Evolutionary conservation across 2,797 vertebrate species (phyloP).

Genomic region (Discoglossus pictus): DNA sequence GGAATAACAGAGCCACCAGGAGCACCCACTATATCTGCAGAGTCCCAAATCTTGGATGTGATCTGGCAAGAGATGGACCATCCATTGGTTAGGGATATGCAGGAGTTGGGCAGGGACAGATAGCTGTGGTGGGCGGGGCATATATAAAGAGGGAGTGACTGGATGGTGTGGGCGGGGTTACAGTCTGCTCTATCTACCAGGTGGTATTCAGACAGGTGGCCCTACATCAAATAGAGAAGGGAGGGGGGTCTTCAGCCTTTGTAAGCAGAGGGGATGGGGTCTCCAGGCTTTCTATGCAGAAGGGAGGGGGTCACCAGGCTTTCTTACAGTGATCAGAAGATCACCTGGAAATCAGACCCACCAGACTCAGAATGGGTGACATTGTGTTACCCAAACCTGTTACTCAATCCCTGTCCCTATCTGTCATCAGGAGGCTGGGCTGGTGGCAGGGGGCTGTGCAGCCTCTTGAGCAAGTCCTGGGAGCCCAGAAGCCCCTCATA

Average conservation of each 20-base stretch:
- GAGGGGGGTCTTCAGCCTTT: neutral
- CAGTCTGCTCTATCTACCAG: constrained; percentile 71
- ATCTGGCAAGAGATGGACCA: constrained; percentile 67
- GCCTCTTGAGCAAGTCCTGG: constrained; percentile 6
- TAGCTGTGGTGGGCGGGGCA: constrained; percentile 10
- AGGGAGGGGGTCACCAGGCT: neutral
- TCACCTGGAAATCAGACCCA: constrained; percentile 54
- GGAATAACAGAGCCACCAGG: constrained; percentile 29
- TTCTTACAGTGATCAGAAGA: neutral
- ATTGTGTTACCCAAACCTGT: constrained; percentile 57
- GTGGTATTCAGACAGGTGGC: constrained; percentile 86
- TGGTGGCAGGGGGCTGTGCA: neutral
- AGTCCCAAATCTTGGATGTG: constrained; percentile 50
- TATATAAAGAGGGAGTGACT: constrained; percentile 19
- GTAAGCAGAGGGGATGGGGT: no score
- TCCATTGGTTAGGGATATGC: constrained; percentile 57
- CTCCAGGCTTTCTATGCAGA: neutral
- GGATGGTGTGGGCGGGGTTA: constrained; percentile 49
- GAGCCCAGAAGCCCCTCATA: constrained; percentile 14
- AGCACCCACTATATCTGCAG: constrained; percentile 38
- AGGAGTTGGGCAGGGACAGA: constrained; percentile 20
- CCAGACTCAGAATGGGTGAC: constrained; percentile 61
- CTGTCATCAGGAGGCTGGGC: constrained; percentile 17
- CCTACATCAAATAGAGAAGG: neutral
- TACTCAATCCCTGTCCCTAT: constrained; percentile 5